These are phyloP conservation scores for Galerucella pusilla DNA, from an alignment of 2,888 invertebrate species.

Conservation along the genomic window DNA sequence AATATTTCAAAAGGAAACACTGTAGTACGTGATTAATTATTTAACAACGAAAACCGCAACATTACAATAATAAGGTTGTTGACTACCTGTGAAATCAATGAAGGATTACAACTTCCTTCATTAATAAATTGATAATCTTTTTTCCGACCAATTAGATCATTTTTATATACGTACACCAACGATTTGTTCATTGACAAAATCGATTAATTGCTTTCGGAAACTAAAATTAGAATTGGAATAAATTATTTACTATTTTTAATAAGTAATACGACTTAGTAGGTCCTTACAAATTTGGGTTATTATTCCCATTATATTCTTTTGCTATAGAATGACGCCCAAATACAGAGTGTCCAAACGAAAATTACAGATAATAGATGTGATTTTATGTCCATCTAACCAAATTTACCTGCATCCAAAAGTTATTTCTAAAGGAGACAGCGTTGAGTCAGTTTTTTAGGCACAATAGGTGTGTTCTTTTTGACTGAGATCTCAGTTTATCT, in stretches of 20 bases:
- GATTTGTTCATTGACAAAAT: not conserved
- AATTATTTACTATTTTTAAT: not conserved
- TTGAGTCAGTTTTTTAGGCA: too few species aligned
- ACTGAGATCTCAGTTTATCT: too few species aligned
- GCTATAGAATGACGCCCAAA: too few species aligned
- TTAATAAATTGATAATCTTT: conserved; percentile 14
- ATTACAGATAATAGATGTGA: too few species aligned
- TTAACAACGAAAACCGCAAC: conserved; percentile 17
- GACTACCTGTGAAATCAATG: conserved; percentile 11
- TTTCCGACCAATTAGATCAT: conserved; percentile 4
- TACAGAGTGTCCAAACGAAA: too few species aligned
- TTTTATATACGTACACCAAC: not conserved
- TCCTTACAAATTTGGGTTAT: too few species aligned
- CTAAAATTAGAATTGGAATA: not conserved
- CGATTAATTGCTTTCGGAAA: not conserved
- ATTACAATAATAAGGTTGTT: conserved; percentile 17
- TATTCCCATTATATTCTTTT: too few species aligned
- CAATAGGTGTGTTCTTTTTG: too few species aligned
- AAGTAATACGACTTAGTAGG: not conserved
- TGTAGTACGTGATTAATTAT: conserved; percentile 11
- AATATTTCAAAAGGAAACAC: conserved; percentile 5
- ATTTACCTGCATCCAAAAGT: too few species aligned
- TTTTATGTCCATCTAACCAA: too few species aligned
- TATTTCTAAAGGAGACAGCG: too few species aligned
- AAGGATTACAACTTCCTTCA: conserved; percentile 16